Conservation (phyloP, 2,113 vertebrate species). For the Empidonax traillii region DNA sequence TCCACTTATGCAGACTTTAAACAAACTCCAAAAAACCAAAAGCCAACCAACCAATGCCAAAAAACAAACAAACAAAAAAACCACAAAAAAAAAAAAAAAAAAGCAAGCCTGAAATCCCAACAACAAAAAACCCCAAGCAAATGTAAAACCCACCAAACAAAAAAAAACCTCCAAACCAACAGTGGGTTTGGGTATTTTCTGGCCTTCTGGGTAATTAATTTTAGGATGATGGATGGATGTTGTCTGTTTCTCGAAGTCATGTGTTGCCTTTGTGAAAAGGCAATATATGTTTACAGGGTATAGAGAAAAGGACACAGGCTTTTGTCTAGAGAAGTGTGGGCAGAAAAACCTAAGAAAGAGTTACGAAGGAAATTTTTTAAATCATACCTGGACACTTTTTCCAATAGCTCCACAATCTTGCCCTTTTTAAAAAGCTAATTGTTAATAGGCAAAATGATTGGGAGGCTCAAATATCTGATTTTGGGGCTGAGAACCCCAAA, state of each 20-base stretch:
- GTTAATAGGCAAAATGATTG: not conserved
- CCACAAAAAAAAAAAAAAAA: not conserved
- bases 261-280: not conserved
- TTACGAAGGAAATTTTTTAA: not conserved
- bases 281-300: not conserved
- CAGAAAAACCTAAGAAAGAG: not conserved
- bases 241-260: not conserved
- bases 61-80: not conserved
- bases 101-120: not conserved
- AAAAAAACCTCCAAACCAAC: not conserved
- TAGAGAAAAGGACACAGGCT: not conserved
- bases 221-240: not conserved
- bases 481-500: not conserved
- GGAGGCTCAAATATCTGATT: not conserved
- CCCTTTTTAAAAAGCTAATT: not conserved
- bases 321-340: not conserved
- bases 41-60: not conserved
- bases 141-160: not conserved
- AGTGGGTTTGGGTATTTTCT: not conserved
- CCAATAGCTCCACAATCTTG: not conserved
- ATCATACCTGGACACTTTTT: not conserved
- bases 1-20: not conserved
- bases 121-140: not conserved
- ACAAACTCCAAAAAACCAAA: not conserved
- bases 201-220: not conserved